These are phyloP conservation scores for Dicrostonyx torquatus DNA, from an alignment of 2,797 vertebrate genomes.

Conservation along the genomic window DNA sequence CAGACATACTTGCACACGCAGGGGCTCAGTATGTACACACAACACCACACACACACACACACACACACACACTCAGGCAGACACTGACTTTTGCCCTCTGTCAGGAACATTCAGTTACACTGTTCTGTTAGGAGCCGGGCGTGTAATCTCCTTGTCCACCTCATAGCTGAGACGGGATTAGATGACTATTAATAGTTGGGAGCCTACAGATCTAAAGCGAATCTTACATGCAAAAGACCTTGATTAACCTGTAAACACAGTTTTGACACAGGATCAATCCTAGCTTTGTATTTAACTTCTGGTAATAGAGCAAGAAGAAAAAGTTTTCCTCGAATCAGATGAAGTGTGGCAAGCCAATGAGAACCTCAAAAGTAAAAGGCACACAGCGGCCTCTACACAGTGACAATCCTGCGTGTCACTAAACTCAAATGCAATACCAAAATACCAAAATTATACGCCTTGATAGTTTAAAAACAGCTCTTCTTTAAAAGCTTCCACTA, in stretches of 20 bases:
- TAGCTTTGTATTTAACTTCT: conserved; percentile 38
- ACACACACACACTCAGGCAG: not conserved
- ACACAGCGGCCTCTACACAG: not conserved
- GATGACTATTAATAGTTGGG: conserved; percentile 38
- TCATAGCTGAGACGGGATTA: not conserved
- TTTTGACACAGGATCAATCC: conserved; percentile 23
- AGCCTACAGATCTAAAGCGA: conserved; percentile 47
- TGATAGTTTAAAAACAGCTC: conserved; percentile 16
- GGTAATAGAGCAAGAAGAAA: conserved; percentile 42
- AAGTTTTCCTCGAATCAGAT: conserved; percentile 4
- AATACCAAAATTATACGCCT: conserved; percentile 43
- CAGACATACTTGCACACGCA: not conserved
- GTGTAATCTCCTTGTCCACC: not conserved
- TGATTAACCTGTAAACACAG: conserved; percentile 5
- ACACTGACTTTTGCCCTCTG: conserved; percentile 3
- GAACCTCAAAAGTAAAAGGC: conserved; percentile 21
- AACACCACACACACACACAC: not conserved
- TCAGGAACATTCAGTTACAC: not conserved
- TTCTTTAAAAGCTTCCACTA: conserved; percentile 57
- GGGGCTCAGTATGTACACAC: not conserved
- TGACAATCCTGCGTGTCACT: not conserved
- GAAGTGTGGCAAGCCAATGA: conserved; percentile 13
- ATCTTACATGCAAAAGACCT: conserved; percentile 24
- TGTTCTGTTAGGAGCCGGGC: not conserved
- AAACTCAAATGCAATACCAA: conserved; percentile 41